These are phyloP conservation scores for Nesometra sesokonis DNA, from an alignment of 35 echinoderm and acorn worm genomes.

Conservation along the genomic window DNA sequence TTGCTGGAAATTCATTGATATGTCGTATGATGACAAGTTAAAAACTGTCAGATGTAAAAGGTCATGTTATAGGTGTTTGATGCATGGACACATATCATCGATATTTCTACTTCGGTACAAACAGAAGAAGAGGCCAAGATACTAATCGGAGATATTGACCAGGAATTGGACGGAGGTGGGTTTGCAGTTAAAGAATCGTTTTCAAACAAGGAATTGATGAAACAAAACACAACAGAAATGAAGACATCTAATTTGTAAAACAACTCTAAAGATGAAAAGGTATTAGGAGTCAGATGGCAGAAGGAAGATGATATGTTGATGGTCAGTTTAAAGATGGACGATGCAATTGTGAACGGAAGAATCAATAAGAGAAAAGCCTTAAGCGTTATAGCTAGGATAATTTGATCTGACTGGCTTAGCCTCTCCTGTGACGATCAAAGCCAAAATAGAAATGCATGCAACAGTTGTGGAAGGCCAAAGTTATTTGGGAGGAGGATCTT, in stretches of 20 bases:
- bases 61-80: slow-evolving; percentile 29
- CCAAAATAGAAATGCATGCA: slow-evolving; percentile 10
- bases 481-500: slow-evolving; percentile 16
- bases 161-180: slow-evolving; percentile 28
- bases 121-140: neutral
- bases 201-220: slow-evolving; percentile 8
- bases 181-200: slow-evolving; percentile 50
- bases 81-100: neutral
- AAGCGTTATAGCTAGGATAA: neutral
- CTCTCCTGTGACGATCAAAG: neutral
- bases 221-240: neutral
- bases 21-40: slow-evolving; percentile 15
- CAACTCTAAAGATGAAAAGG: slow-evolving; percentile 23
- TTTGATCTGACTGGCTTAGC: slow-evolving; percentile 15
- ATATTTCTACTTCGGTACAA: neutral
- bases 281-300: slow-evolving; percentile 32
- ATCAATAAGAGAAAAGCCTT: slow-evolving; percentile 16
- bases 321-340: neutral
- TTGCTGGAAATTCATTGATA: too few species aligned
- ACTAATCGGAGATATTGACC: neutral
- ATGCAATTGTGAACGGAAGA: neutral
- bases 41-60: neutral
- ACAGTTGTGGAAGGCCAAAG: neutral
- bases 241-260: neutral
- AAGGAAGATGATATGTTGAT: slow-evolving; percentile 8